Evolutionary conservation across 2,113 vertebrate species (phyloP).

Genomic region (Paedocypris sp.): DNA sequence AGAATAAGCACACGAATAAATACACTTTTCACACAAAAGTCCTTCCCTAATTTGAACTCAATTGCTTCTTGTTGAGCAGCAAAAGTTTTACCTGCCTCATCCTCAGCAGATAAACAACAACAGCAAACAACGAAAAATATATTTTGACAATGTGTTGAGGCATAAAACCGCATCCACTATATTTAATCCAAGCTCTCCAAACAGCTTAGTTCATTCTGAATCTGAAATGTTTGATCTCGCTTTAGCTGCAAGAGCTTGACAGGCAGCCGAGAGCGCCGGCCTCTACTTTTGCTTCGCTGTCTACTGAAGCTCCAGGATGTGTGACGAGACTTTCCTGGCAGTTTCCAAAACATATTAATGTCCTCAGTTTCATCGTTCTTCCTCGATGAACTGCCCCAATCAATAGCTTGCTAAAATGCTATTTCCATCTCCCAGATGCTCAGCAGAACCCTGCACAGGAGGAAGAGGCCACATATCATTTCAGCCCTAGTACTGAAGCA

Average conservation of each 20-base stretch:
- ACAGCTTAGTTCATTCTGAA: not conserved
- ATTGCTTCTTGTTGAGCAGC: too few species aligned
- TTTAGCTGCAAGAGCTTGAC: conserved; percentile 13
- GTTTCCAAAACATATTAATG: conserved; percentile 31
- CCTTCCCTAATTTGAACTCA: too few species aligned
- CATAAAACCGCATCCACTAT: not conserved
- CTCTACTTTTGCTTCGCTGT: conserved; percentile 2
- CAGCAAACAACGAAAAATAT: too few species aligned
- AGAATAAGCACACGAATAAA: too few species aligned
- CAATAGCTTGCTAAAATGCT: conserved; percentile 61
- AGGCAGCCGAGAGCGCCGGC: not conserved
- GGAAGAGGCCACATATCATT: conserved; percentile 61
- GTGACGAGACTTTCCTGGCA: conserved; percentile 2
- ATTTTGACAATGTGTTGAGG: too few species aligned
- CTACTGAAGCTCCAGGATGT: conserved; percentile 13
- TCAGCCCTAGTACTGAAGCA: conserved; percentile 54
- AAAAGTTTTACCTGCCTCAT: too few species aligned
- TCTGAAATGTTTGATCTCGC: not conserved
- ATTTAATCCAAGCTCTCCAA: not conserved
- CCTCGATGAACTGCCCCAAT: conserved; percentile 45
- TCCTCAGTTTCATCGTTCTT: conserved; percentile 25
- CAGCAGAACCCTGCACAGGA: conserved; percentile 55
- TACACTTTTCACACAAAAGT: too few species aligned
- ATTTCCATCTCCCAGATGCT: conserved; percentile 61
- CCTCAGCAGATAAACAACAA: too few species aligned